Base-by-base conservation (phyloP, 23 tunicate species). In the Clavelina lepadiformis region DNA sequence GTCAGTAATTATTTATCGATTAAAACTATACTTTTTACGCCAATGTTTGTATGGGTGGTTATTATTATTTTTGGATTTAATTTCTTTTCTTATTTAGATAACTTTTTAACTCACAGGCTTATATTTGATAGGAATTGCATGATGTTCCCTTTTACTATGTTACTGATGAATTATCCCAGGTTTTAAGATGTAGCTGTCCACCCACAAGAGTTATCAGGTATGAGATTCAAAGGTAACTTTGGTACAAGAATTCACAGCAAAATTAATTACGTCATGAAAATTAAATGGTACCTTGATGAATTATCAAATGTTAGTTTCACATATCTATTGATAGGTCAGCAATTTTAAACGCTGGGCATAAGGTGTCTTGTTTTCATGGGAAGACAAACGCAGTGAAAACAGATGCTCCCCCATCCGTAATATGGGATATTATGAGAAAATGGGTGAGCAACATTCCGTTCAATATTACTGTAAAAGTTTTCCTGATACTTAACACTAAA, bases 391-490 rank as follows among this genome's bases (percentile, higher is more conserved):
- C 83, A 15, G 62, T 85, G 2, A 85, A 85, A 55, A 85, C 94
- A 19, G 74, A 85, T 61, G 94, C 94, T 19, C 86, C 94, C 7
- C 63, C 82, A n/a, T 22, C 37, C 2, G 80, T 84, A 3, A 74
- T 93, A 23, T 85, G 98, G 98, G 98, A 93, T 55, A 69, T 93
- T 36, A 69, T 93, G 83, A 51, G 84, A 49, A 91, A 71, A 67
- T 66, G 72, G 72, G 72, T 66, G 8, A 3, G 65, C 7, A 11
- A 61, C 55, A 26, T 27, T 11, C 31, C 8, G 56, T 30, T 30
- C 22, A 13, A 11, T 34, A 11, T n/a, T 66, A 19, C 23, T 46
- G 20, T 66, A n/a, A 0, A 46, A 46, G 47, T 21, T 28, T 13
- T 65, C 33, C 21, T n/a, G 23, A 15, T 18, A 61, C 15, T n/a